These are phyloP conservation scores for Pipra filicauda DNA, from an alignment of 2,113 vertebrate genomes.

Conservation along the genomic window DNA sequence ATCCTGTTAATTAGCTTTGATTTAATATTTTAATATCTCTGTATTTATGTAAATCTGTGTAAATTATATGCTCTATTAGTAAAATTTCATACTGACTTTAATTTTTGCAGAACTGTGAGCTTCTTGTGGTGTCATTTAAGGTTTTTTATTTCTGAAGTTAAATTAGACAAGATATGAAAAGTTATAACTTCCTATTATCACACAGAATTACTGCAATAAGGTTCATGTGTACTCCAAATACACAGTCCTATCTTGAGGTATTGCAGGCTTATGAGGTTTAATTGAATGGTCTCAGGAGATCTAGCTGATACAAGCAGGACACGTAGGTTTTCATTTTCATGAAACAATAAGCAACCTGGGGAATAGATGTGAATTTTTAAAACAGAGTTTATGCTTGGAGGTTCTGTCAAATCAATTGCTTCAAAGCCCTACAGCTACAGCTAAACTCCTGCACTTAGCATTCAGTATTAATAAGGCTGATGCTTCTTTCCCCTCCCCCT, in stretches of 20 bases:
- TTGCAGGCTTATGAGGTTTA: conserved; percentile 42
- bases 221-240: conserved; percentile 14
- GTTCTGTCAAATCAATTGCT: conserved; percentile 80
- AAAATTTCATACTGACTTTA: conserved; percentile 65
- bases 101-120: conserved; percentile 54
- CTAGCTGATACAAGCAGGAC: conserved; percentile 50
- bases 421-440: conserved; percentile 75
- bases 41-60: conserved; percentile 61
- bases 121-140: conserved; percentile 63
- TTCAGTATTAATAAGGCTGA: conserved; percentile 77
- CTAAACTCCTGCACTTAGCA: conserved; percentile 76
- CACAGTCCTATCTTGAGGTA: conserved; percentile 26
- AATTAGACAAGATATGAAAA: conserved; percentile 38
- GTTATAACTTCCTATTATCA: conserved; percentile 27
- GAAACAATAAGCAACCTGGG: conserved; percentile 70
- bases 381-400: conserved; percentile 66
- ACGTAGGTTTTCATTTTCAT: conserved; percentile 58
- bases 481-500: conserved; percentile 68
- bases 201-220: conserved; percentile 55
- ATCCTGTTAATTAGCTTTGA: conserved; percentile 61
- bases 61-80: conserved; percentile 60
- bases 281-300: conserved; percentile 52
- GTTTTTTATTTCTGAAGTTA: conserved; percentile 36
- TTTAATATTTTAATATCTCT: conserved; percentile 69
- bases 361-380: conserved; percentile 71